Evolutionary conservation across 2,113 vertebrate species (phyloP).

Genomic region (Turdus rufiventris): DNA sequence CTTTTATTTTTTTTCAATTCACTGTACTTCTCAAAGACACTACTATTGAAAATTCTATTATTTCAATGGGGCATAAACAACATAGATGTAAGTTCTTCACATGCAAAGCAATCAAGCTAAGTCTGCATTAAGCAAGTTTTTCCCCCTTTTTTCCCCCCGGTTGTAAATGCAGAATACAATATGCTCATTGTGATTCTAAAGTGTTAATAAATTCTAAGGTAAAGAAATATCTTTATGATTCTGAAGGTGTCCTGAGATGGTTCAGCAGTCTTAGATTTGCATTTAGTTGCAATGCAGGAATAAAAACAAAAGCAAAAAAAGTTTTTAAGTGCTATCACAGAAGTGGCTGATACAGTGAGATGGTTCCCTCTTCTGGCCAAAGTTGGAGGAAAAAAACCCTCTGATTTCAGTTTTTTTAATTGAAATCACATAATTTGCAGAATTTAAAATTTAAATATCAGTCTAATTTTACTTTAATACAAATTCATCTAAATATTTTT

Average conservation of each 20-base stretch:
- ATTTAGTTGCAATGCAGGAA: background rate
- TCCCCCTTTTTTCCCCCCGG: fast-evolving
- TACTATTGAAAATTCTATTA: background rate
- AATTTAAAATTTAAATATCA: background rate
- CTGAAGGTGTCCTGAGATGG: background rate
- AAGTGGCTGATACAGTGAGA: conserved; percentile 49
- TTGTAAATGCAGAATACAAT: background rate
- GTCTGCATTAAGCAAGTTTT: background rate
- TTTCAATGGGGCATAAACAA: background rate
- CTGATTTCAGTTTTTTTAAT: background rate
- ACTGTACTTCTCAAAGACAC: background rate
- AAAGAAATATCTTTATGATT: background rate
- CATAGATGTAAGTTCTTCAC: background rate
- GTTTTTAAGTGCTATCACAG: background rate
- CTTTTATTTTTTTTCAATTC: background rate
- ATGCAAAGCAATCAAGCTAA: background rate
- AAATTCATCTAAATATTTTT: background rate
- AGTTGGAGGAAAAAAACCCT: background rate
- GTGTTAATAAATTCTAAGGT: background rate
- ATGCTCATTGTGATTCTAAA: background rate
- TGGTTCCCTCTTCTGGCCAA: conserved; percentile 77
- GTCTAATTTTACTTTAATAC: background rate
- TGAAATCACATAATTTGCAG: background rate
- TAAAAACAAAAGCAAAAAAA: background rate
- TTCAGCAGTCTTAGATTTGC: background rate